phyloP scores from a whole-genome alignment of 1,140 invertebrate genomes.

The Augochlora pura region DNA sequence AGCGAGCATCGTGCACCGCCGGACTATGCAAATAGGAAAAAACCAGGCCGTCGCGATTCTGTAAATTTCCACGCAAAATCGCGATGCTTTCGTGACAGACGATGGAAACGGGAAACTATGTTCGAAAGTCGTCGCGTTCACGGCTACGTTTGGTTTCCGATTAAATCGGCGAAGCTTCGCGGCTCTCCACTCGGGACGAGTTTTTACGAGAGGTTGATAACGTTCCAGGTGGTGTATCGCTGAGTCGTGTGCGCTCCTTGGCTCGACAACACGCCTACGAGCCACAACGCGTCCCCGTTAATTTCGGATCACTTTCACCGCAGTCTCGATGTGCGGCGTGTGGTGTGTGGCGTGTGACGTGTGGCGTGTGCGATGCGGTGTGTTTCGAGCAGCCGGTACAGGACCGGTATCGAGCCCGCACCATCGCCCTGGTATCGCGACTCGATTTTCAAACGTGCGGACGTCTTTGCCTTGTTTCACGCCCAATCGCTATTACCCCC shows the following conservation, averaged over 20 bases:
- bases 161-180: background rate
- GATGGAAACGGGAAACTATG: background rate
- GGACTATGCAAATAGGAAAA: background rate
- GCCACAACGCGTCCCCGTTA: constrained; percentile 60
- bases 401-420: background rate
- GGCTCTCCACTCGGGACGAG: constrained; percentile 1
- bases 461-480: constrained; percentile 1
- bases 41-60: background rate
- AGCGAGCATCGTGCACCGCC: too few species aligned
- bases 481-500: background rate
- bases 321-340: constrained; percentile 2
- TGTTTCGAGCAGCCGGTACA: background rate
- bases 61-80: background rate
- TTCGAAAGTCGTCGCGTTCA: too few species aligned
- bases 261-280: constrained; percentile 51
- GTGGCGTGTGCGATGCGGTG: background rate
- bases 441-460: constrained; percentile 39
- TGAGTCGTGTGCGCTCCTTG: constrained; percentile 36
- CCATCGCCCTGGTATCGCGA: background rate
- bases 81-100: background rate
- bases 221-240: constrained; percentile 22
- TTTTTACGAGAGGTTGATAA: constrained; percentile 19
- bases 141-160: background rate
- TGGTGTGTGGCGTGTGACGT: too few species aligned
- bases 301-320: constrained; percentile 66